Conservation (phyloP, 2,888 invertebrate genomes). For the Agrenia bidenticulata region DNA sequence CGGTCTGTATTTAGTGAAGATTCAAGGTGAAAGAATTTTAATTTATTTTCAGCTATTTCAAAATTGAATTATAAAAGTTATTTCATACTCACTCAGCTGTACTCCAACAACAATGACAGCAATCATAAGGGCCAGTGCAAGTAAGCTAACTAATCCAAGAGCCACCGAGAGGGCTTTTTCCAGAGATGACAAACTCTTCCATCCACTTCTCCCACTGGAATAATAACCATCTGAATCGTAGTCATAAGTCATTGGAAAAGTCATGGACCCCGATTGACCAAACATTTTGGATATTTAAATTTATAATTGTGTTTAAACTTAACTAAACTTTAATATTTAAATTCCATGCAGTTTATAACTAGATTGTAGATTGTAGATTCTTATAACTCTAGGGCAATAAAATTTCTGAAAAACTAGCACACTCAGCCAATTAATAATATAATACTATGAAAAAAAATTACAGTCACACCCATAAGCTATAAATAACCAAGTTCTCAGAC, state of each 20-base stretch:
- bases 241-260: constrained; percentile 43
- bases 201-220: constrained; percentile 27
- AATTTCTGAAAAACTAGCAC: too few species aligned
- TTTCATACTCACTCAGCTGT: constrained; percentile 27
- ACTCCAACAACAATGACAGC: constrained; percentile 37
- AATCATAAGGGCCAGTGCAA: constrained; percentile 35
- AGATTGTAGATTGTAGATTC: too few species aligned
- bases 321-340: too few species aligned
- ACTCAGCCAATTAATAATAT: too few species aligned
- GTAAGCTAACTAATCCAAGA: constrained; percentile 23
- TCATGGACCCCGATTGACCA: constrained; percentile 38
- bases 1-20: constrained; percentile 3
- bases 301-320: constrained; percentile 12
- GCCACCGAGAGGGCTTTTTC: constrained; percentile 34
- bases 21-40: not conserved
- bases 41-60: not conserved
- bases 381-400: too few species aligned
- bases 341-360: too few species aligned
- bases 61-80: not conserved
- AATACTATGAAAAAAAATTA: too few species aligned
- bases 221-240: constrained; percentile 35
- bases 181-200: constrained; percentile 30
- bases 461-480: too few species aligned
- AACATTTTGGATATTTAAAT: too few species aligned
- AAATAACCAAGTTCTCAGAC: too few species aligned